A percentile compares a stretch with the other conserved stretches of the same genome.
Conservation (phyloP, 2,888 invertebrate genomes). For the Philereme vetulata region DNA sequence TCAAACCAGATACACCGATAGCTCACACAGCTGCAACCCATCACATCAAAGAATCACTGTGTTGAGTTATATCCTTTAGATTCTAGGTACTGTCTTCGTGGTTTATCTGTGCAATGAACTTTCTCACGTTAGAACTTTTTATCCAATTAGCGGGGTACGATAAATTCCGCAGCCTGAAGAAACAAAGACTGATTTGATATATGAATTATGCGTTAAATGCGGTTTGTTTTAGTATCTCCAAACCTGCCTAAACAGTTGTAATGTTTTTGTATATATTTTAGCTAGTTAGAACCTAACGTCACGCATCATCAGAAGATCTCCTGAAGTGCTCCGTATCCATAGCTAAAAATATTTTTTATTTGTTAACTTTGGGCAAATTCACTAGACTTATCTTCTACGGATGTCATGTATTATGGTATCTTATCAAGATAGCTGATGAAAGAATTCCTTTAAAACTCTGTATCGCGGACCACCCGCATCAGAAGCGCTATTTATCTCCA, state of each 20-base stretch:
- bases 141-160: neutral
- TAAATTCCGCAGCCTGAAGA: neutral
- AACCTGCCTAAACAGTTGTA: too few relatives aligned
- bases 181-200: neutral
- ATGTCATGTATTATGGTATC: too few relatives aligned
- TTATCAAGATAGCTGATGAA: conserved; percentile 8
- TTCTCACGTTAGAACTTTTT: conserved; percentile 6
- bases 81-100: conserved; percentile 10
- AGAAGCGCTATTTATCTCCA: conserved; percentile 39
- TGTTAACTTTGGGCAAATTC: too few relatives aligned
- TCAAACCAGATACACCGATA: conserved; percentile 34
- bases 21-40: conserved; percentile 65
- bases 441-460: conserved; percentile 22
- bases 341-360: too few relatives aligned
- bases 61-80: conserved; percentile 25
- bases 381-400: too few relatives aligned
- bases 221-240: too few relatives aligned
- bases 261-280: too few relatives aligned
- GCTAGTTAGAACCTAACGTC: too few relatives aligned
- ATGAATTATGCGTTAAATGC: neutral
- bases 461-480: conserved; percentile 41
- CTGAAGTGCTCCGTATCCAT: too few relatives aligned
- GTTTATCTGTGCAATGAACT: conserved; percentile 19
- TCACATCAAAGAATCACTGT: conserved; percentile 65
- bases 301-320: too few relatives aligned